Base-by-base conservation (phyloP, 2,113 vertebrate species). In the Cynoglossus semilaevis region DNA sequence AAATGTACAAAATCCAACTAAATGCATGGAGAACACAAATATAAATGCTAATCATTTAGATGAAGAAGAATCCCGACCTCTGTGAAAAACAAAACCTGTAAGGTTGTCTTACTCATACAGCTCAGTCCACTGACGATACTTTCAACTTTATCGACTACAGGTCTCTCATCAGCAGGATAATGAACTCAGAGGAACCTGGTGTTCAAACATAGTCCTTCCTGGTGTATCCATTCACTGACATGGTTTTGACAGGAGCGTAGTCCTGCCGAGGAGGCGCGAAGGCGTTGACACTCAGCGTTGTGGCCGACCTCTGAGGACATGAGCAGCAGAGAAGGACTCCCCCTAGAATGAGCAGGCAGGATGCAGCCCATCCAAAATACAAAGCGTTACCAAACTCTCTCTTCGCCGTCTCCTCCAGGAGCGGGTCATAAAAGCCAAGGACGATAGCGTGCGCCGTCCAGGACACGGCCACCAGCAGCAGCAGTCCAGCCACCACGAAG, bases 361-460 rank as follows among this genome's bases (percentile, higher is more conserved):
- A 88, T 3, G 91, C 81, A 8, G 86, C 88, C 91, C 91, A 92
- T 22, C 91, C 91, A 13, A 92, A 91, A 73, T 92, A 92, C 74
- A 92, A 70, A 8, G 91, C 90, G 2, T 91, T 91, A 6, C 91
- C 91, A 15, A 92, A 91, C 64, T 92, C 91, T 55, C 90, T 87
- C 78, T 92, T 92, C 40, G 85, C 87, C 1, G 88, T 89, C 67
- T 91, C 88, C 74, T 89, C 83, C 72, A 93, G 70, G 52, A 90
- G 15, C 1, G 88, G 84, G 82, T 91, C 86, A 51, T 91, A 83
- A 72, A 91, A 92, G 53, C 86, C 89, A 61, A 88, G 35, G 12
- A 91, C 67, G 54, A 93, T 91, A 70, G 73, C 80, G 36, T 91
- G 87, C n/a, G 91, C 91, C 0, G 88, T 90, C 90, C 91, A 91